Evolutionary conservation across 2,888 invertebrate species (phyloP).

Genomic region (Ramazzottius varieornatus): DNA sequence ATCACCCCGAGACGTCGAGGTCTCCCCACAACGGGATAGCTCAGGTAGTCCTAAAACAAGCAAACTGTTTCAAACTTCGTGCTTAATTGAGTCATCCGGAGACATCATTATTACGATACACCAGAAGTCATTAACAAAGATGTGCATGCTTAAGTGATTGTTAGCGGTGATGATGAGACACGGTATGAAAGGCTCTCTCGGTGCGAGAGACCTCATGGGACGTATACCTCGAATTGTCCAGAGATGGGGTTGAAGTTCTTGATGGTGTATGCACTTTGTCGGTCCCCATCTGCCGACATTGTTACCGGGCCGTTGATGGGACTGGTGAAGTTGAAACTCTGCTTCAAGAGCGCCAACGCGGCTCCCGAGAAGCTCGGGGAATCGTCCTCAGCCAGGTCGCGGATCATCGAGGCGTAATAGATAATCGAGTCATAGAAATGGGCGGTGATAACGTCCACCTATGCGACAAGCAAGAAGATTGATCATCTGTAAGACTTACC

Average conservation of each 20-base stretch:
- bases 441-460: neutral
- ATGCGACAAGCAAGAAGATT: neutral
- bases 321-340: neutral
- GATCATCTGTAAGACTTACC: no score
- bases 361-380: neutral
- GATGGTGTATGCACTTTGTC: neutral
- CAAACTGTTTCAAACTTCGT: neutral
- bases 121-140: no score
- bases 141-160: no score
- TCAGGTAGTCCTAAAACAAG: neutral
- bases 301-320: neutral
- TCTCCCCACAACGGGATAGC: neutral
- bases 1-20: neutral
- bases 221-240: neutral
- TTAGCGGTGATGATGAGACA: no score
- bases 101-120: no score
- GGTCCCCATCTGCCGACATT: neutral
- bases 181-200: no score
- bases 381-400: neutral
- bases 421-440: constrained; percentile 2
- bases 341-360: neutral
- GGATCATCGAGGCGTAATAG: neutral
- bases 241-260: neutral
- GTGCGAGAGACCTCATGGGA: no score
- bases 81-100: no score